A percentile compares a stretch with the other conserved stretches of the same genome.
phyloP scores from a whole-genome alignment of 2,797 vertebrate species.

The Amblyopsis hoosieri region DNA sequence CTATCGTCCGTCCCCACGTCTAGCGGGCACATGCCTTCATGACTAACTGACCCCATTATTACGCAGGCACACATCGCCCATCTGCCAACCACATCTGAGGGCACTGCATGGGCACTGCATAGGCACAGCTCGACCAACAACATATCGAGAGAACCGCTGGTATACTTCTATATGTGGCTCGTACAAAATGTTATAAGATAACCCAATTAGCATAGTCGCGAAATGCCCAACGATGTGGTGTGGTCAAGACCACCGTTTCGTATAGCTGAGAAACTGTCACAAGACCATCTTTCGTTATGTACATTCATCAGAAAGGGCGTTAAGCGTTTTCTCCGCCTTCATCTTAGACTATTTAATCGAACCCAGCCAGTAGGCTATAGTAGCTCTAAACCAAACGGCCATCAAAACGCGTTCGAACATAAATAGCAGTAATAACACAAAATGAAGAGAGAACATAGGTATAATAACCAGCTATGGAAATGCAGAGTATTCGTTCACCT shows the following conservation, averaged over 20 bases:
- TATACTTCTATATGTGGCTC: not conserved
- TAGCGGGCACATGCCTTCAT: conserved; percentile 1
- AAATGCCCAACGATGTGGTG: not conserved
- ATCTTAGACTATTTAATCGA: conserved; percentile 2
- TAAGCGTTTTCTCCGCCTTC: not conserved
- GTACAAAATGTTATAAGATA: not conserved
- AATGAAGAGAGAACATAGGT: not conserved
- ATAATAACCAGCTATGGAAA: not conserved
- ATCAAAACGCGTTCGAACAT: not conserved
- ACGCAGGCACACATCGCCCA: not conserved
- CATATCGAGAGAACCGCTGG: too few relatives aligned
- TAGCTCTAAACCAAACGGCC: not conserved
- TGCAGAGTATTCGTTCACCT: not conserved
- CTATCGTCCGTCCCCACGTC: not conserved
- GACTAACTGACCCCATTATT: conserved; percentile 27
- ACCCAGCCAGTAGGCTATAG: not conserved
- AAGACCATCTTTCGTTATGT: too few relatives aligned
- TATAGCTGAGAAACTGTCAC: not conserved
- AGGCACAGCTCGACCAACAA: not conserved
- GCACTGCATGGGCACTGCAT: not conserved
- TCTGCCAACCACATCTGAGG: not conserved
- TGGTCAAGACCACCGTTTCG: not conserved
- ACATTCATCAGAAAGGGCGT: not conserved
- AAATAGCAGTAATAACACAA: not conserved
- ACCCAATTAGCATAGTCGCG: conserved; percentile 2